These are phyloP conservation scores for Empidonax alnorum DNA, from an alignment of 2,113 vertebrate species.

Conservation along the genomic window DNA sequence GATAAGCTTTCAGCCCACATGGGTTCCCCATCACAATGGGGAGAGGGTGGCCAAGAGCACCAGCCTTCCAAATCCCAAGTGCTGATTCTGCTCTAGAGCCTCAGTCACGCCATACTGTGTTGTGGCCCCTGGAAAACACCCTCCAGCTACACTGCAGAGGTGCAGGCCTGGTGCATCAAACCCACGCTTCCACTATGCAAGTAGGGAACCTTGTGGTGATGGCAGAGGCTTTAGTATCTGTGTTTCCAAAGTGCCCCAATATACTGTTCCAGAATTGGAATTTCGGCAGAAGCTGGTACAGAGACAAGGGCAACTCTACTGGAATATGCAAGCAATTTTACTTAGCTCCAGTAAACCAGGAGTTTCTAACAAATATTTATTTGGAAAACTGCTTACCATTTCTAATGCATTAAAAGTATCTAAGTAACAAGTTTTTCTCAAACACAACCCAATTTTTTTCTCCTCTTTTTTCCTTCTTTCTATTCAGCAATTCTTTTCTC, in stretches of 20 bases:
- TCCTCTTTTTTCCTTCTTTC: neutral
- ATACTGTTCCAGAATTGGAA: accelerated
- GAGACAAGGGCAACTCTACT: neutral
- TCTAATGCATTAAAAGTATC: neutral
- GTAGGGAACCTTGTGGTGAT: neutral
- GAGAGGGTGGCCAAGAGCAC: neutral
- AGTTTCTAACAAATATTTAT: neutral
- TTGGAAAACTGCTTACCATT: neutral
- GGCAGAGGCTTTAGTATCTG: neutral
- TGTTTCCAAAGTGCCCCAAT: neutral
- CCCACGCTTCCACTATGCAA: accelerated
- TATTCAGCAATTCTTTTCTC: neutral
- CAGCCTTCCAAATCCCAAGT: neutral
- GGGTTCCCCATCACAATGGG: neutral
- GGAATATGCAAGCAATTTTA: accelerated
- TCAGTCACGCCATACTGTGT: neutral
- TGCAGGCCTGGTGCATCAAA: accelerated
- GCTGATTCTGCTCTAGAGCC: neutral
- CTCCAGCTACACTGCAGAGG: neutral
- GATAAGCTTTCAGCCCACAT: accelerated
- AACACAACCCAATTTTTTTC: neutral
- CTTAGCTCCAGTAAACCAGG: neutral
- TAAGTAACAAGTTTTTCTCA: neutral
- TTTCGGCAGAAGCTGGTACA: neutral
- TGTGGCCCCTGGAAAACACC: neutral